phyloP scores from a whole-genome alignment of 2,888 invertebrate species.

The Synergus gifuensis region DNA sequence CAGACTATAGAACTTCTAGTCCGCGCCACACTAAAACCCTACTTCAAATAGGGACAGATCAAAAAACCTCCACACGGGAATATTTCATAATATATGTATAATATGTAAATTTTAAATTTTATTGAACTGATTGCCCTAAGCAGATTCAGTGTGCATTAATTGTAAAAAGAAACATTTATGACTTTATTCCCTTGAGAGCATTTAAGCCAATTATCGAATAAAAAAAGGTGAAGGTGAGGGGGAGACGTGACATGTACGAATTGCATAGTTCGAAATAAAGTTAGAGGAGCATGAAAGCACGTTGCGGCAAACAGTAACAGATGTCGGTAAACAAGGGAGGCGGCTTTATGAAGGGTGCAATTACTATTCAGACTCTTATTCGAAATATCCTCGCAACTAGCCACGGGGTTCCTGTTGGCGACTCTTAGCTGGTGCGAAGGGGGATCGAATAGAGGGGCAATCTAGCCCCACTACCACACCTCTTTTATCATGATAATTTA shows the following conservation, averaged over 20 bases:
- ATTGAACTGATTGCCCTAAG: no score
- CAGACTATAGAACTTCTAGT: no score
- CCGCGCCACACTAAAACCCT: no score
- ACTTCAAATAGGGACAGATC: no score
- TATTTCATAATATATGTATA: no score
- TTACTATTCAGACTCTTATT: slow-evolving; percentile 69
- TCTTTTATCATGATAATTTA: slow-evolving; percentile 76
- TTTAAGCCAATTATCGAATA: slow-evolving; percentile 37
- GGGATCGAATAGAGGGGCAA: slow-evolving; percentile 53
- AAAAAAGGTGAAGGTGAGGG: slow-evolving; percentile 3
- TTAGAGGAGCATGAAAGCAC: slow-evolving; percentile 37
- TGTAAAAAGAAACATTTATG: not conserved
- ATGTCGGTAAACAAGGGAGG: slow-evolving; percentile 76
- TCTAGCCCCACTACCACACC: slow-evolving; percentile 47
- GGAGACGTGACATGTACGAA: slow-evolving; percentile 20
- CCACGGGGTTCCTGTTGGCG: slow-evolving; percentile 46
- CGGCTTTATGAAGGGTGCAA: slow-evolving; percentile 74
- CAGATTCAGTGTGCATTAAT: not conserved
- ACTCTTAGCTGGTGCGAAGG: slow-evolving; percentile 50
- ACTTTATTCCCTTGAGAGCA: slow-evolving; percentile 1
- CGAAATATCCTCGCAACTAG: slow-evolving; percentile 53
- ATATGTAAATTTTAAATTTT: no score
- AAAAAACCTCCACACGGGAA: no score
- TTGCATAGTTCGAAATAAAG: slow-evolving; percentile 31
- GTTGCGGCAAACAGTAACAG: slow-evolving; percentile 73